phyloP scores from a whole-genome alignment of 1,140 invertebrate genomes.

The Sweltsa coloradensis region DNA sequence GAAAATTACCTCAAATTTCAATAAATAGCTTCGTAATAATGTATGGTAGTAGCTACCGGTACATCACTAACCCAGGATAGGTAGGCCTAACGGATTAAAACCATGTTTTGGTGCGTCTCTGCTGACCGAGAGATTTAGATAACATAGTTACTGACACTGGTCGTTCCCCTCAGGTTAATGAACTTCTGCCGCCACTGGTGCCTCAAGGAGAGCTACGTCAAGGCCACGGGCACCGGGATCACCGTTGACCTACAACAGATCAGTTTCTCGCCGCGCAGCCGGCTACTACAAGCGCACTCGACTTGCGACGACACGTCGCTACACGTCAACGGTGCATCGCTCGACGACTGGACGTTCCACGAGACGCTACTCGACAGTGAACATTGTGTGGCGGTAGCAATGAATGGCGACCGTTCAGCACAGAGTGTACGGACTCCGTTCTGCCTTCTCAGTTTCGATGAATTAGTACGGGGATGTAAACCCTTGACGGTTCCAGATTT shows the following conservation, averaged over 20 bases:
- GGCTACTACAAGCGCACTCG: slow-evolving; percentile 29
- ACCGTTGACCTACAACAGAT: slow-evolving; percentile 61
- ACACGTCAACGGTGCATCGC: slow-evolving; percentile 42
- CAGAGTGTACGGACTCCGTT: slow-evolving; percentile 14
- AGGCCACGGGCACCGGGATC: slow-evolving; percentile 79
- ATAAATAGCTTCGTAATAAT: too few species aligned
- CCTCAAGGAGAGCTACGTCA: slow-evolving; percentile 92
- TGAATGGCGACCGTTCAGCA: slow-evolving; percentile 21
- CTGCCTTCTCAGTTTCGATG: slow-evolving; percentile 19
- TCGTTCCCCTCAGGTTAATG: too few species aligned
- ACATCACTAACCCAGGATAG: too few species aligned
- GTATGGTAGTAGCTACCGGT: too few species aligned
- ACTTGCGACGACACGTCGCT: slow-evolving; percentile 54
- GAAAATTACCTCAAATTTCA: too few species aligned
- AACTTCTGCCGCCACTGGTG: slow-evolving; percentile 85
- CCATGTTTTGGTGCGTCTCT: too few species aligned
- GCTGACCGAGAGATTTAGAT: too few species aligned
- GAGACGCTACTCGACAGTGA: slow-evolving; percentile 68
- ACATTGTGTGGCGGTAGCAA: slow-evolving; percentile 73
- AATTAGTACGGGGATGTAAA: slow-evolving; percentile 21
- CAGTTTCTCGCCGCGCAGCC: slow-evolving; percentile 53
- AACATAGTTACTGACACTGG: too few species aligned
- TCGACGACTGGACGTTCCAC: slow-evolving; percentile 69
- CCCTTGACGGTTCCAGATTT: slow-evolving; percentile 18
- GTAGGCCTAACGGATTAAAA: too few species aligned